Base-by-base conservation (phyloP, 2,797 vertebrate genomes). In the Epinephelus awoara region DNA sequence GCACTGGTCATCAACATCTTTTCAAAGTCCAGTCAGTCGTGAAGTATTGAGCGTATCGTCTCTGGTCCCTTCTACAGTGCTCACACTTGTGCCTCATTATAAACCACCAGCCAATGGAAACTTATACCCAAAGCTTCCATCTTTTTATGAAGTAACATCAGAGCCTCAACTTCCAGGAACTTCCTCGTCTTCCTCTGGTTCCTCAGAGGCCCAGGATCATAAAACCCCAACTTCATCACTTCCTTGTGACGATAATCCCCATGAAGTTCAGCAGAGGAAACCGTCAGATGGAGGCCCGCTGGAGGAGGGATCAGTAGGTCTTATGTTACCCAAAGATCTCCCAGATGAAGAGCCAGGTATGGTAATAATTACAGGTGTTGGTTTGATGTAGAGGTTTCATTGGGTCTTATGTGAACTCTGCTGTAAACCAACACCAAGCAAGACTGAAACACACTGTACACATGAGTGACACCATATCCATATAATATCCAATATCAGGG, bases 11-110 rank as follows among this genome's bases (percentile, higher is more conserved):
- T 85, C 84, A 0, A 57, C 86, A 50, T 76, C 75, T 54, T 79
- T 52, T 77, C 83, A 84, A 73, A 63, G 25, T 73, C 72, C 84
- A 34, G 27, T 25, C 23, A 62, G 52, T 51, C 49, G 80, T 40
- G 84, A 90, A 77, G 75, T 92, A 38, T 40, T 76, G 54, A 91
- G 84, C 29, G 18, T 93, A 14, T 92, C 91, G 0, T 92, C 91
- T 51, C 59, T 91, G 66, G 82, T 93, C 1, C 85, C 91, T 1
- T 77, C 85, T 9, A 85, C 91, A 0, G 70, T 92, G 29, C 72
- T 87, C 46, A 79, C 80, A 1, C 74, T 91, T 11, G 17, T 90
- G 15, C 88, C 91, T 14, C 67, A 73, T 49, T 85, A 46, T 63
- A 14, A 69, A 65, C 67, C 67, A 18, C 29, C 42, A 55, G 2